Percentiles rank a stretch among this genome's conserved stretches.
Evolutionary conservation across 1,140 invertebrate species (phyloP).

Genomic region (Akabosia matsudoensis): DNA sequence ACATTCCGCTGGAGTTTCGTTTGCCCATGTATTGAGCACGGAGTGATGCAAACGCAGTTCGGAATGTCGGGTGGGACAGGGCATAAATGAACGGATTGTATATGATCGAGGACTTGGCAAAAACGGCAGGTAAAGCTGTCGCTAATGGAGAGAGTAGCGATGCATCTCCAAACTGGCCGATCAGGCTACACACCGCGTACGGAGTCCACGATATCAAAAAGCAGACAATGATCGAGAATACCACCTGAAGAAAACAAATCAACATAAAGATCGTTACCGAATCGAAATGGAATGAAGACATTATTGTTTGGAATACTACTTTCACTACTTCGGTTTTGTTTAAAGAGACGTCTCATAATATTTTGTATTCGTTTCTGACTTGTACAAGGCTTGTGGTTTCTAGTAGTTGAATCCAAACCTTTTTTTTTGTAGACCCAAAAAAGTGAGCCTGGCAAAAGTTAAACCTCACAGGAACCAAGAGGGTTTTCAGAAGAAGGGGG

Average conservation of each 20-base stretch:
- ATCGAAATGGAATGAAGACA: too few relatives aligned
- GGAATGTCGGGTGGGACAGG: slow-evolving; percentile 53
- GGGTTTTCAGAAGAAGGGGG: too few relatives aligned
- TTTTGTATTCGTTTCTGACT: too few relatives aligned
- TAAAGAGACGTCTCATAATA: too few relatives aligned
- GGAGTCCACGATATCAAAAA: slow-evolving; percentile 57
- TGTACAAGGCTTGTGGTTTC: too few relatives aligned
- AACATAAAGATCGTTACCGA: too few relatives aligned
- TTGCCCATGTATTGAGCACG: slow-evolving; percentile 45
- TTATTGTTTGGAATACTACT: too few relatives aligned
- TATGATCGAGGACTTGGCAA: slow-evolving; percentile 55
- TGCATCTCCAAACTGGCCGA: slow-evolving; percentile 55
- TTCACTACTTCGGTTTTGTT: too few relatives aligned
- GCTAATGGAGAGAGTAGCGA: slow-evolving; percentile 50
- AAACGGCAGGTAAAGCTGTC: slow-evolving; percentile 53
- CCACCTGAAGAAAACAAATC: slow-evolving; percentile 52
- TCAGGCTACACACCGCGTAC: slow-evolving; percentile 57
- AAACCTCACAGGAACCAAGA: too few relatives aligned
- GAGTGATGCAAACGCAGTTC: slow-evolving; percentile 40
- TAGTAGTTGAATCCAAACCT: too few relatives aligned
- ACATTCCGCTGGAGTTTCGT: not conserved
- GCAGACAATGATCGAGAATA: slow-evolving; percentile 54
- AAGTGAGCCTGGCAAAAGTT: too few relatives aligned
- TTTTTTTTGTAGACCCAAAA: too few relatives aligned
- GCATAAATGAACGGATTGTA: slow-evolving; percentile 56